Percentiles rank a stretch among this genome's conserved stretches.
phyloP scores from a whole-genome alignment of 2,797 vertebrate genomes.

The Morelia viridis region DNA sequence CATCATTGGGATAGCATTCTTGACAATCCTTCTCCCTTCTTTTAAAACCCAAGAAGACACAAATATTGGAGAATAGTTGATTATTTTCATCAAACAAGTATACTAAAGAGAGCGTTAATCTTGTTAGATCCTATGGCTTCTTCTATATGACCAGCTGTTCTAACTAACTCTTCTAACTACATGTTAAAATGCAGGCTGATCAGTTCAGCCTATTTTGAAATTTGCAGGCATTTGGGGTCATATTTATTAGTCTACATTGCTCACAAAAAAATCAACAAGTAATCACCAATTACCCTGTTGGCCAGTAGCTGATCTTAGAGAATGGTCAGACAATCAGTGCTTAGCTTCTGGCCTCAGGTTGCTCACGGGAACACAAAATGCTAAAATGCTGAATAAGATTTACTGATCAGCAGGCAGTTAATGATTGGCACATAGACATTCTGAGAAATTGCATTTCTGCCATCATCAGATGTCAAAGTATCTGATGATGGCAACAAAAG shows the following conservation, averaged over 20 bases:
- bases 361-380: background rate
- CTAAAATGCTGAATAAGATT: background rate
- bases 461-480: background rate
- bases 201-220: background rate
- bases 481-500: background rate
- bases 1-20: background rate
- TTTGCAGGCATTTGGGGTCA: background rate
- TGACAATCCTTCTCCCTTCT: background rate
- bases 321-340: background rate
- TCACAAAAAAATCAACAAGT: background rate
- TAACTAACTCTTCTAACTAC: background rate
- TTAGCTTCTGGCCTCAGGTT: background rate
- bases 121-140: background rate
- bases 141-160: background rate
- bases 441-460: background rate
- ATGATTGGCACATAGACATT: background rate
- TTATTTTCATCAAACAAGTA: background rate
- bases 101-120: background rate
- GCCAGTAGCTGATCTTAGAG: background rate
- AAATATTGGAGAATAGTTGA: background rate
- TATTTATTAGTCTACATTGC: background rate
- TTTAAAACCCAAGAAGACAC: too few relatives aligned
- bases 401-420: background rate
- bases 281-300: background rate
- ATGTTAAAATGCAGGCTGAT: background rate